Evolutionary conservation across 23 tunicate species (phyloP), one percentile per base, ranked within the genome.

Genomic region (Botrylloides violaceus): DNA sequence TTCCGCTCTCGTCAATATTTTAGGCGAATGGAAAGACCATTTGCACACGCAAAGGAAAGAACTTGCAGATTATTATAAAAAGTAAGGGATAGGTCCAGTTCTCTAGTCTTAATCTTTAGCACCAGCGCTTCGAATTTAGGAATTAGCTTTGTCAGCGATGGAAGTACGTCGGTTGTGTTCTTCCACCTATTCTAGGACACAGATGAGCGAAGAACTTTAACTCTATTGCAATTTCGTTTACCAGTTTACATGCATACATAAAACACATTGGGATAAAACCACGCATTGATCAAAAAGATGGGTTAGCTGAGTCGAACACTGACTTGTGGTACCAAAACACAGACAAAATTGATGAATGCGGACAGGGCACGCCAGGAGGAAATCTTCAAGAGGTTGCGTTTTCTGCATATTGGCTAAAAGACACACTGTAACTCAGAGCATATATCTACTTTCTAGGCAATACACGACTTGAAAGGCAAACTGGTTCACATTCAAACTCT

Each of bases 11-110:
- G 58, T 43, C 25, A 37, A 24, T 1, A 76, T 90, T 12, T 66
- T 90, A n/a, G 39, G 59, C 2, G 85, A 90, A 24, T 90, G 97
- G 97, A 90, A 83, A 70, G 82, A 90, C 32, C 97, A 90, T 79
- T 47, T 90, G 20, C 60, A 49, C 1, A 81, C 77, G 2, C 97
- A 90, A 59, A 90, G 83, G 66, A 78, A 62, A 1, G 97, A 90
- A 57, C 70, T 90, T 49, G 84, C 83, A 58, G 81, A 90, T 18
- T 90, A 90, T 76, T 83, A 83, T 38, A 83, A 90, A 37, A 73
- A 72, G 97, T 90, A 76, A 61, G 27, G 15, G 53, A 9, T n/a
- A n/a, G n/a, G n/a, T n/a, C n/a, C n/a, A n/a, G n/a, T n/a, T n/a
- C n/a, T n/a, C n/a, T n/a, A n/a, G n/a, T n/a, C n/a, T n/a, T n/a